Evolutionary conservation across 2,888 invertebrate genomes (phyloP).

Genomic region (Rotaria sp.): DNA sequence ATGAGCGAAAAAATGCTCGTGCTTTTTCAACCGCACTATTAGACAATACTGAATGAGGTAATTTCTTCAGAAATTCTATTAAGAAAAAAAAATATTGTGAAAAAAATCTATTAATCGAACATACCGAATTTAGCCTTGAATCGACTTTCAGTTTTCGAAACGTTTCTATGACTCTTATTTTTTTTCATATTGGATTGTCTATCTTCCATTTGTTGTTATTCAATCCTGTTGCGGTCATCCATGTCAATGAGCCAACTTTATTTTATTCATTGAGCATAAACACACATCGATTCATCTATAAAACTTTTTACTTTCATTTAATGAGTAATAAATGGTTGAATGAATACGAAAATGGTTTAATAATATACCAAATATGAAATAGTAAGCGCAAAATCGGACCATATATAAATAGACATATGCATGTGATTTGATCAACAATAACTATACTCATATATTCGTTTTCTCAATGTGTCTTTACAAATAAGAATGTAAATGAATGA

Average conservation of each 20-base stretch:
- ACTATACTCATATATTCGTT: background rate
- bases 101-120: background rate
- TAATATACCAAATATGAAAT: background rate
- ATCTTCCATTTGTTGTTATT: background rate
- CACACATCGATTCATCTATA: background rate
- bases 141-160: background rate
- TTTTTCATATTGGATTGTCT: background rate
- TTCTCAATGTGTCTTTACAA: background rate
- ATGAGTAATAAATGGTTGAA: background rate
- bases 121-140: background rate
- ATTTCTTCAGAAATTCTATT: background rate
- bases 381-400: background rate
- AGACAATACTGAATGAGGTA: background rate
- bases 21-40: background rate
- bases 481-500: background rate
- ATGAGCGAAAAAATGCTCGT: background rate
- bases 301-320: background rate
- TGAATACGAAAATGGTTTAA: background rate
- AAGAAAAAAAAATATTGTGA: background rate
- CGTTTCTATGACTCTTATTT: background rate
- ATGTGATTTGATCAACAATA: background rate
- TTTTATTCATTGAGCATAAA: background rate
- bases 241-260: background rate
- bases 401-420: background rate
- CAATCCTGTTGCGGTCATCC: background rate